phyloP scores from a whole-genome alignment of 2,888 invertebrate species.

The Nezara viridula region DNA sequence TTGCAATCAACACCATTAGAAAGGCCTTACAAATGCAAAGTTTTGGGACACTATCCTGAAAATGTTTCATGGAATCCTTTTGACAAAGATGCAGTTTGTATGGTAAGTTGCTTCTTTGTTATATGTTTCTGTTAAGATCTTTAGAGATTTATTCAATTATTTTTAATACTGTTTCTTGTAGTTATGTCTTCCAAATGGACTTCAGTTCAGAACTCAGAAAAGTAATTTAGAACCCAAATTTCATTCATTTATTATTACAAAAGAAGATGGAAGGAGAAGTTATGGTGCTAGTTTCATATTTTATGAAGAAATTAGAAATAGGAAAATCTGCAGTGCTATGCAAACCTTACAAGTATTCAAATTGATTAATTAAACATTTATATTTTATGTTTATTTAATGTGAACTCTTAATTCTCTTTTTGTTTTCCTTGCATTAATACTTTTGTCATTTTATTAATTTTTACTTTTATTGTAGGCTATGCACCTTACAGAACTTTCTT shows the following conservation, averaged over 20 bases:
- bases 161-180: conserved; percentile 70
- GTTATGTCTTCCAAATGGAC: conserved; percentile 95
- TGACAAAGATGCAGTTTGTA: conserved; percentile 95
- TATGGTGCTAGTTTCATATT: conserved; percentile 96
- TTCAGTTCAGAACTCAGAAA: conserved; percentile 95
- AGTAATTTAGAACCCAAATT: conserved; percentile 87
- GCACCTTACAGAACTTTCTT: conserved; percentile 91
- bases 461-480: conserved; percentile 76
- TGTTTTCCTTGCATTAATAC: background rate
- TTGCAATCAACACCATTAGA: conserved; percentile 92
- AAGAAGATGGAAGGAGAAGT: conserved; percentile 94
- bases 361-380: conserved; percentile 14
- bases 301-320: conserved; percentile 94
- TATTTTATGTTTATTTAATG: background rate
- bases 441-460: too few species aligned
- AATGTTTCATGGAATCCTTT: conserved; percentile 90
- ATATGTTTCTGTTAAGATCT: background rate
- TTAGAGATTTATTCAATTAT: background rate
- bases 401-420: background rate
- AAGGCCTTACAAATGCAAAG: conserved; percentile 93
- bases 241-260: conserved; percentile 97
- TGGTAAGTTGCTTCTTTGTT: conserved; percentile 77
- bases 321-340: conserved; percentile 95
- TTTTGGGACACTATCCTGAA: conserved; percentile 95
- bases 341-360: conserved; percentile 78